Percentiles rank a stretch among this genome's conserved stretches.
Evolutionary conservation across 2,888 invertebrate genomes (phyloP).

Genomic region (Nomada hirtipes): DNA sequence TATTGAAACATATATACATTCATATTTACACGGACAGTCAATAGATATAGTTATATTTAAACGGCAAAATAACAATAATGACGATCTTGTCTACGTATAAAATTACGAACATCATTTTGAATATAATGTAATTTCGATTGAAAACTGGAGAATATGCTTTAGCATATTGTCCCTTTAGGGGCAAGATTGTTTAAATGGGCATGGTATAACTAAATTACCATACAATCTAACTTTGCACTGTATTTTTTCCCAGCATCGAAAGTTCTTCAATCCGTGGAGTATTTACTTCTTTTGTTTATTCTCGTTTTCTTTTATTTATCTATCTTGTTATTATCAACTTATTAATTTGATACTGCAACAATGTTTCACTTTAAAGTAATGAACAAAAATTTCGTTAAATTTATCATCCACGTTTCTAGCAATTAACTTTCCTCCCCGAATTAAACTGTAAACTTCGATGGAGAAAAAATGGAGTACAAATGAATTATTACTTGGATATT

Average conservation of each 20-base stretch:
- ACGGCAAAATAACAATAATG: slow-evolving; percentile 27
- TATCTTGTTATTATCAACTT: neutral
- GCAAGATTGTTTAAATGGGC: slow-evolving; percentile 53
- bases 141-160: slow-evolving; percentile 6
- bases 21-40: slow-evolving; percentile 60
- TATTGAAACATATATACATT: slow-evolving; percentile 46
- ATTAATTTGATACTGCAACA: neutral
- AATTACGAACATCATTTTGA: slow-evolving; percentile 20
- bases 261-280: slow-evolving; percentile 7
- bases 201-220: slow-evolving; percentile 52
- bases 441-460: slow-evolving; percentile 30
- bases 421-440: neutral
- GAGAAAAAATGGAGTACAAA: slow-evolving; percentile 51
- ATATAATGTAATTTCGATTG: slow-evolving; percentile 23
- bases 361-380: neutral
- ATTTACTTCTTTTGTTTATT: slow-evolving; percentile 2
- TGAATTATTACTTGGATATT: slow-evolving; percentile 50
- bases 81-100: slow-evolving; percentile 48
- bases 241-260: slow-evolving; percentile 55
- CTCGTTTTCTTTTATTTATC: neutral
- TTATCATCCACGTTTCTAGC: neutral
- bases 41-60: slow-evolving; percentile 58
- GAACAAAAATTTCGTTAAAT: neutral
- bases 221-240: slow-evolving; percentile 48
- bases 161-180: neutral